Evolutionary conservation across 2,888 invertebrate species (phyloP).

Genomic region (Acronicta aceris): DNA sequence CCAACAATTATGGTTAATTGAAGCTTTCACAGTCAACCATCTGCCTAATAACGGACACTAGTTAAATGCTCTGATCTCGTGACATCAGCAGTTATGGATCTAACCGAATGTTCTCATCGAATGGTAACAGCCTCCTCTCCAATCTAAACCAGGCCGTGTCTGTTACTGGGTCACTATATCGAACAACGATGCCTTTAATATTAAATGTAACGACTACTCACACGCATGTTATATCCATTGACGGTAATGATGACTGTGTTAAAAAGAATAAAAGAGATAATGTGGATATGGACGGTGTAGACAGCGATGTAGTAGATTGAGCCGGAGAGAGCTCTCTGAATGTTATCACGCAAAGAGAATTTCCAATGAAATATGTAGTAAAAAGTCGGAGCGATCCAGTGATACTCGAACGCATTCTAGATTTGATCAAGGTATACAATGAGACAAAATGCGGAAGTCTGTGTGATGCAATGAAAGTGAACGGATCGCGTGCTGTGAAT

Average conservation of each 20-base stretch:
- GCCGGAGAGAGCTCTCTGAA: conserved; percentile 70
- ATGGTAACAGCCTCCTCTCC: conserved; percentile 37
- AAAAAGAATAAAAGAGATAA: conserved; percentile 33
- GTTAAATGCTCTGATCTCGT: conserved; percentile 39
- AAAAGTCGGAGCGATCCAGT: conserved; percentile 55
- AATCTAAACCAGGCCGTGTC: conserved; percentile 69
- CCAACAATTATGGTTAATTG: conserved; percentile 20
- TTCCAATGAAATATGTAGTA: conserved; percentile 80
- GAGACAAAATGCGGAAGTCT: conserved; percentile 67
- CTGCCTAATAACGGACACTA: conserved; percentile 35
- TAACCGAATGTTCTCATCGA: conserved; percentile 45
- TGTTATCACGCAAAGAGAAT: conserved; percentile 76
- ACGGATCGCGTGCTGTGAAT: conserved; percentile 66
- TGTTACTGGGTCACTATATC: conserved; percentile 69
- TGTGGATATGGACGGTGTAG: conserved; percentile 60
- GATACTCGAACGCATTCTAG: conserved; percentile 48
- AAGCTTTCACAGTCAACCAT: conserved; percentile 16
- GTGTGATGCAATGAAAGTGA: conserved; percentile 76
- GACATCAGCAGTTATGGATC: conserved; percentile 51
- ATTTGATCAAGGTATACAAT: conserved; percentile 65
- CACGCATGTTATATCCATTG: conserved; percentile 57
- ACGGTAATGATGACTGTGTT: conserved; percentile 32
- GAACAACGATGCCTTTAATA: conserved; percentile 41
- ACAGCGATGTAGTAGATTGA: conserved; percentile 50
- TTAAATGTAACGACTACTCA: conserved; percentile 37